Base-by-base conservation (phyloP, 1,140 invertebrate species). In the Agraylea sexmaculata region DNA sequence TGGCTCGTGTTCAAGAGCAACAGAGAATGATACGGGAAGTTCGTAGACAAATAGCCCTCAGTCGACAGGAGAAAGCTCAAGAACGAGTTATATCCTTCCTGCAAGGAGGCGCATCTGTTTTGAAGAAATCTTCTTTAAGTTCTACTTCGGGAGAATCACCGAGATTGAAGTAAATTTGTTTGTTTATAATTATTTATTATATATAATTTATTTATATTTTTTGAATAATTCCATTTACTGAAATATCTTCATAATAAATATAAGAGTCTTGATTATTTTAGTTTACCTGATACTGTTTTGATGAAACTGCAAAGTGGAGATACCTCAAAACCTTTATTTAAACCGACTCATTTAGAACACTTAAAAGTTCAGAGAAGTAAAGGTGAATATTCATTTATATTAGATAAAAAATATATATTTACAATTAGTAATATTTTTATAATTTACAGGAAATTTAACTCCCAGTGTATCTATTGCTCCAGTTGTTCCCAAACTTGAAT, bases 1-100 rank as follows among this genome's bases (percentile, higher is more conserved):
- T 87, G 33, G 71, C 78, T 11, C 67, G 83, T n/a, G 81, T 88
- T 18, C 83, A 86, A 54, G 83, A 85, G 52, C 83, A 87, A 51
- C 83, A 87, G 52, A 73, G 77, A 51, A 75, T 82, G 35, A 78
- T 85, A 48, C 73, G 83, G 46, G 83, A 87, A 58, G 70, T 81
- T 17, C 77, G 83, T 55, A 68, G 74, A 48, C 78, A 82, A 57
- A 78, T 80, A 40, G 71, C 74, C 23, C 66, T 80, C 21, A 79
- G 78, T 54, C 58, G 72, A 42, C 77, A 80, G 56, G 78, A 70
- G 43, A 79, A 77, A 59, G 70, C 74, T 18, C 75, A 79, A 51
- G 70, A 73, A 42, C 66, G 73, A 42, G 78, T 80, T 20, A 66
- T 82, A 43, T 79, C 77, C 25, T 56, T 83, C 18, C 58, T 83